A percentile compares a stretch with the other conserved stretches of the same genome.
Evolutionary conservation across 2,113 vertebrate genomes (phyloP).

Genomic region (Rynchops niger): DNA sequence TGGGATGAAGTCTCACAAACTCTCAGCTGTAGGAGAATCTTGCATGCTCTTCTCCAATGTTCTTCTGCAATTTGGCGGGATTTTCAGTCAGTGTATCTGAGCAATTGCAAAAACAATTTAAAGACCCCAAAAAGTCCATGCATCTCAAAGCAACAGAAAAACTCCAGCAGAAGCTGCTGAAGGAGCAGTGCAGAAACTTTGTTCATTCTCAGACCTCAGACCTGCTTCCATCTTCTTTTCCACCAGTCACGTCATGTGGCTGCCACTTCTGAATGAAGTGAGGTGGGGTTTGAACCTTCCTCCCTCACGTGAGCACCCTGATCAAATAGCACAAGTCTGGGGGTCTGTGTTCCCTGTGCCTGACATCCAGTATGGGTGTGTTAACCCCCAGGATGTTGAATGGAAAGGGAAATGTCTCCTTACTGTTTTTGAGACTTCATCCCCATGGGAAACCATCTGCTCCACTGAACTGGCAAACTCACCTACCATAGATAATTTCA

Average conservation of each 20-base stretch:
- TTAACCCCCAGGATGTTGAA: background rate
- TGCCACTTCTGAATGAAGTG: background rate
- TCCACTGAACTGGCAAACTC: background rate
- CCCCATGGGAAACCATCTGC: background rate
- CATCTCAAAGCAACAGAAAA: background rate
- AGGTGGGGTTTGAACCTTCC: background rate
- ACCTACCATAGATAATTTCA: background rate
- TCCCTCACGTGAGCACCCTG: background rate
- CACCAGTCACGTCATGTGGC: background rate
- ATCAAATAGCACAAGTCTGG: background rate
- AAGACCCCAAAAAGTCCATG: background rate
- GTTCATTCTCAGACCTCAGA: background rate
- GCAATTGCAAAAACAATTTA: background rate
- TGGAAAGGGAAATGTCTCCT: background rate
- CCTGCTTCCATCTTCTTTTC: background rate
- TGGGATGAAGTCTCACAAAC: background rate
- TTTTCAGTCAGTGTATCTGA: background rate
- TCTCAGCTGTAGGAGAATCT: background rate
- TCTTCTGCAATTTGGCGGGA: background rate
- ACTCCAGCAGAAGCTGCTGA: background rate
- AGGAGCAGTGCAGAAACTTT: background rate
- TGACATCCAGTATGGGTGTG: too few species aligned
- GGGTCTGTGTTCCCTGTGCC: background rate
- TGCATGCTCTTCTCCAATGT: background rate
- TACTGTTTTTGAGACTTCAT: background rate